Percentiles rank a stretch among this genome's conserved stretches.
Evolutionary conservation across 2,113 vertebrate genomes (phyloP).

Genomic region (Macrotis lagotis): DNA sequence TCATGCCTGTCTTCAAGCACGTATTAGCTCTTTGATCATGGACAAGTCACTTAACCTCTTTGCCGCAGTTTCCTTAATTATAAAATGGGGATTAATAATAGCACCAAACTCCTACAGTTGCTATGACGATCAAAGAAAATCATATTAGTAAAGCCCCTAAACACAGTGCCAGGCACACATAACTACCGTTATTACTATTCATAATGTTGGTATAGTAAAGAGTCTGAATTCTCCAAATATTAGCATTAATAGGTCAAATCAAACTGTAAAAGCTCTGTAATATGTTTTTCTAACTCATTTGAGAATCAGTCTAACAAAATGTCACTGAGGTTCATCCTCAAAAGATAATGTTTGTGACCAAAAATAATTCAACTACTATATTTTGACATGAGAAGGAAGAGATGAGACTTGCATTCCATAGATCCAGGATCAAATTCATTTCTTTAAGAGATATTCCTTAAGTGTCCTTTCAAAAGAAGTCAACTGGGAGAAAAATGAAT

Average conservation of each 20-base stretch:
- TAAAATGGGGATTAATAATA: background rate
- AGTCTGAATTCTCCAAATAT: background rate
- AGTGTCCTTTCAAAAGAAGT: constrained; percentile 27
- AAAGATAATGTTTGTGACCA: background rate
- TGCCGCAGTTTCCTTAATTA: background rate
- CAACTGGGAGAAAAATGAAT: constrained; percentile 45
- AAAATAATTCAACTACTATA: constrained; percentile 27
- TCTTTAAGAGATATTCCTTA: constrained; percentile 42
- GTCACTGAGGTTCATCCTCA: background rate
- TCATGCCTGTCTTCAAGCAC: background rate
- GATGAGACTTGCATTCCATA: background rate
- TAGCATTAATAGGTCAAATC: background rate
- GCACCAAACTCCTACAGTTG: background rate
- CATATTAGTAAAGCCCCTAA: background rate
- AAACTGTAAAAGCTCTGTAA: background rate
- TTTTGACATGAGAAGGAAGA: background rate
- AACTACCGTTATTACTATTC: background rate
- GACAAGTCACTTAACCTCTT: background rate
- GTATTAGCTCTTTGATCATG: background rate
- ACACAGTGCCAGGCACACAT: background rate
- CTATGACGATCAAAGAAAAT: background rate
- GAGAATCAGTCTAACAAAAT: background rate
- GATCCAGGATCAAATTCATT: background rate
- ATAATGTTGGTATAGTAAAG: background rate
- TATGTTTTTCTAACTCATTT: background rate